A percentile compares a stretch with the other conserved stretches of the same genome.
Evolutionary conservation across 2,888 invertebrate genomes (phyloP).

Genomic region (Caenorhabditis zanzibari): DNA sequence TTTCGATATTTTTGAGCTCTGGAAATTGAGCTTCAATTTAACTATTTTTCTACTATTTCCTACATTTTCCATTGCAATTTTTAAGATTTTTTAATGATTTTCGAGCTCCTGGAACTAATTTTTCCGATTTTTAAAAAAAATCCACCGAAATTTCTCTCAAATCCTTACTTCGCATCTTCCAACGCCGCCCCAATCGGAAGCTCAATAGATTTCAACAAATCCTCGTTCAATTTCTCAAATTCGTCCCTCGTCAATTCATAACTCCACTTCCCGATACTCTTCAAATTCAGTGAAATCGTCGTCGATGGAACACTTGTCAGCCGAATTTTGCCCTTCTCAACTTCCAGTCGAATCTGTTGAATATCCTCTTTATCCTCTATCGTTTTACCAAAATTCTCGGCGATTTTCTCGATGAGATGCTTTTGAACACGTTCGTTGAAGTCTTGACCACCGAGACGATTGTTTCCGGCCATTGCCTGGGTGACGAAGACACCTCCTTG

Average conservation of each 20-base stretch:
- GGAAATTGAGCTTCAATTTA: no score
- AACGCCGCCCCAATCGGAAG: constrained; percentile 85
- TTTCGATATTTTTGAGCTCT: no score
- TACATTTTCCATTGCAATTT: no score
- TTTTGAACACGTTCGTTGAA: constrained; percentile 85
- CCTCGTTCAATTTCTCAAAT: constrained; percentile 85
- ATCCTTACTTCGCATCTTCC: constrained; percentile 81
- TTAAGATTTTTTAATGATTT: no score
- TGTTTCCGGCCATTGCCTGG: constrained; percentile 86
- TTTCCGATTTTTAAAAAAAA: neutral
- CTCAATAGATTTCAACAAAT: constrained; percentile 84
- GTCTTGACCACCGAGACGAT: constrained; percentile 86
- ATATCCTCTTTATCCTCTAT: constrained; percentile 84
- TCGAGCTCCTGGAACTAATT: neutral
- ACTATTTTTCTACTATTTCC: no score
- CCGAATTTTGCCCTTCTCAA: constrained; percentile 84
- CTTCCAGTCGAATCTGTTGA: constrained; percentile 84
- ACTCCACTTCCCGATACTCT: constrained; percentile 81
- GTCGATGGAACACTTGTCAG: constrained; percentile 70
- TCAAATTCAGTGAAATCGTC: constrained; percentile 82
- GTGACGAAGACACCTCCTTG: constrained; percentile 86
- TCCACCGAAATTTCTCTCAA: no score
- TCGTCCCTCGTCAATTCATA: constrained; percentile 83
- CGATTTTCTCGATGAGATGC: constrained; percentile 82
- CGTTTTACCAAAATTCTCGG: constrained; percentile 77